phyloP scores from a whole-genome alignment of 2,888 invertebrate genomes.

The Eupithecia dodoneata region DNA sequence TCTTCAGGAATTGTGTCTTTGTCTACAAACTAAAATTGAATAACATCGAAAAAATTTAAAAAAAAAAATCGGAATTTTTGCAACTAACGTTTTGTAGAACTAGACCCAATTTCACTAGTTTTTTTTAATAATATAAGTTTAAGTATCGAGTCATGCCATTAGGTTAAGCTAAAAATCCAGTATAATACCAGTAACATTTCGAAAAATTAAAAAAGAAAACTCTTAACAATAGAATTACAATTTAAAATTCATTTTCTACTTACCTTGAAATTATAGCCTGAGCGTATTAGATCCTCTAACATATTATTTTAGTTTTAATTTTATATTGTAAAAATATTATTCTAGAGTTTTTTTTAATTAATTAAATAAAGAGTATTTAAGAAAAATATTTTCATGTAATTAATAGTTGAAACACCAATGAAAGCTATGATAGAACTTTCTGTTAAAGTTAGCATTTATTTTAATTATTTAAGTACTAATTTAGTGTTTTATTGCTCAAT shows the following conservation, averaged over 20 bases:
- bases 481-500: slow-evolving; percentile 68
- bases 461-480: slow-evolving; percentile 32
- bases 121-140: slow-evolving; percentile 66
- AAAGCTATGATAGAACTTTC: slow-evolving; percentile 63
- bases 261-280: not conserved
- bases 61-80: not conserved
- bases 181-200: not conserved
- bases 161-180: slow-evolving; percentile 57
- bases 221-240: no score
- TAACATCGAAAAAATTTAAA: no score
- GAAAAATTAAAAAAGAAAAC: not conserved
- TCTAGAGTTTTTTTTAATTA: slow-evolving; percentile 7
- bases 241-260: not conserved
- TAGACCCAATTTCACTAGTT: slow-evolving; percentile 44
- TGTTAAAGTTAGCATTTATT: slow-evolving; percentile 34
- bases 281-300: not conserved
- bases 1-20: slow-evolving; percentile 48
- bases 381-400: slow-evolving; percentile 26
- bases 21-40: slow-evolving; percentile 16
- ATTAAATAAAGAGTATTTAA: not conserved
- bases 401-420: slow-evolving; percentile 69
- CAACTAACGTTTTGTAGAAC: slow-evolving; percentile 19
- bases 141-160: slow-evolving; percentile 82
- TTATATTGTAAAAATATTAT: slow-evolving; percentile 22
- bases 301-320: not conserved